phyloP scores from a whole-genome alignment of 1,140 invertebrate species.

The Charaxes varanes region DNA sequence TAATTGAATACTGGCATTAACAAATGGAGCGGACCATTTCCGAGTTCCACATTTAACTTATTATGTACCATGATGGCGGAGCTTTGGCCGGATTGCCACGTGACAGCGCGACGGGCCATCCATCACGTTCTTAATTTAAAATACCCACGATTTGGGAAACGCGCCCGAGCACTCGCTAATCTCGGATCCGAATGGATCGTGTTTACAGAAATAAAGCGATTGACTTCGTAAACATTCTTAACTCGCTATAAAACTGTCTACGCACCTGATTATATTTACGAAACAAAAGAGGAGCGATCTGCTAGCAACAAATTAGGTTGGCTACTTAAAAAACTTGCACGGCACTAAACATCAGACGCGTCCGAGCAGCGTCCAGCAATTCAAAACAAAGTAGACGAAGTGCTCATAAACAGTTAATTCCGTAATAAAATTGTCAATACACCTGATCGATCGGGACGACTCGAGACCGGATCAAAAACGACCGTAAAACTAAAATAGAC shows the following conservation, averaged over 20 bases:
- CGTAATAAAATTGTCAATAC: slow-evolving; percentile 63
- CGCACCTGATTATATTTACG: slow-evolving; percentile 36
- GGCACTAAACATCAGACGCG: slow-evolving; percentile 51
- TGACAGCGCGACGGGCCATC: slow-evolving; percentile 63
- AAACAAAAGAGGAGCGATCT: slow-evolving; percentile 31
- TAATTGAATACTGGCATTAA: slow-evolving; percentile 70
- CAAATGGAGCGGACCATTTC: slow-evolving; percentile 65
- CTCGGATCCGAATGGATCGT: slow-evolving; percentile 37
- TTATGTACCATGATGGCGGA: slow-evolving; percentile 57
- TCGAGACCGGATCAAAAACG: slow-evolving; percentile 50
- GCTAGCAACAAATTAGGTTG: slow-evolving; percentile 32
- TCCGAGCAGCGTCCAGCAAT: slow-evolving; percentile 49
- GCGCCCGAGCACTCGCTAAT: slow-evolving; percentile 54
- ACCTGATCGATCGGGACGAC: slow-evolving; percentile 57
- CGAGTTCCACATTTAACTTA: slow-evolving; percentile 68
- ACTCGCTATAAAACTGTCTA: slow-evolving; percentile 41
- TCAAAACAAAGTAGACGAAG: slow-evolving; percentile 61
- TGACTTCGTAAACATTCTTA: slow-evolving; percentile 43
- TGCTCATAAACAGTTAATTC: slow-evolving; percentile 66
- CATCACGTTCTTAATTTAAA: slow-evolving; percentile 71
- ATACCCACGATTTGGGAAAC: slow-evolving; percentile 62
- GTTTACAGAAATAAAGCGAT: slow-evolving; percentile 42
- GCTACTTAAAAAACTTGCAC: slow-evolving; percentile 39
- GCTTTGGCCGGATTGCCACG: slow-evolving; percentile 46
- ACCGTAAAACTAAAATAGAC: slow-evolving; percentile 60